A percentile compares a stretch with the other conserved stretches of the same genome.
Evolutionary conservation across 2,797 vertebrate genomes (phyloP).

Genomic region (Aulostomus chinensis): DNA sequence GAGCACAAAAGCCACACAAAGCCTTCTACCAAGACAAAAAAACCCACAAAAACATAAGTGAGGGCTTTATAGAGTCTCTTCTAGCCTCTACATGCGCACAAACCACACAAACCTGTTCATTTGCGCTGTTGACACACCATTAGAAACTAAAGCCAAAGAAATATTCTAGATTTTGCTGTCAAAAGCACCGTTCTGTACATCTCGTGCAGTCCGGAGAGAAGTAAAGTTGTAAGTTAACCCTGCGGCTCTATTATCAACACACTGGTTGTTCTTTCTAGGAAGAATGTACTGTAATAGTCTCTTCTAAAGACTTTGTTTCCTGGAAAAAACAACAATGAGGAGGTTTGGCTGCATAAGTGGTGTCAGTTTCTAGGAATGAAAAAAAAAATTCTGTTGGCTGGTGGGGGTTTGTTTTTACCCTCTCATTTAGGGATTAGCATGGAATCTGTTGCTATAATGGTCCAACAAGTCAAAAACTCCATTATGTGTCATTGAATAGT

Average conservation of each 20-base stretch:
- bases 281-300: conserved; percentile 5
- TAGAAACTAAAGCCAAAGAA: no score
- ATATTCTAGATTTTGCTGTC: neutral
- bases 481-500: no score
- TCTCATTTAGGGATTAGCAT: conserved; percentile 52
- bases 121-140: no score
- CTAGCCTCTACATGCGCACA: no score
- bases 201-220: no score
- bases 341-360: conserved; percentile 10
- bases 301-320: conserved; percentile 18
- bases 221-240: no score
- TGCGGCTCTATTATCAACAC: neutral
- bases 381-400: conserved; percentile 7
- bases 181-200: neutral
- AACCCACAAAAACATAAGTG: conserved; percentile 7
- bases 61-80: neutral
- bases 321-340: conserved; percentile 18
- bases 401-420: conserved; percentile 21
- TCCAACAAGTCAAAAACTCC: conserved; percentile 4
- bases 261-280: no score
- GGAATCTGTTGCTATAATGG: conserved; percentile 20
- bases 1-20: conserved; percentile 1
- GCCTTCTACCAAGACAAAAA: neutral
- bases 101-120: no score
- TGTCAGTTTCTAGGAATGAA: conserved; percentile 42